Evolutionary conservation across 2,888 invertebrate species (phyloP).

Genomic region (Dinocampus coccinellae): DNA sequence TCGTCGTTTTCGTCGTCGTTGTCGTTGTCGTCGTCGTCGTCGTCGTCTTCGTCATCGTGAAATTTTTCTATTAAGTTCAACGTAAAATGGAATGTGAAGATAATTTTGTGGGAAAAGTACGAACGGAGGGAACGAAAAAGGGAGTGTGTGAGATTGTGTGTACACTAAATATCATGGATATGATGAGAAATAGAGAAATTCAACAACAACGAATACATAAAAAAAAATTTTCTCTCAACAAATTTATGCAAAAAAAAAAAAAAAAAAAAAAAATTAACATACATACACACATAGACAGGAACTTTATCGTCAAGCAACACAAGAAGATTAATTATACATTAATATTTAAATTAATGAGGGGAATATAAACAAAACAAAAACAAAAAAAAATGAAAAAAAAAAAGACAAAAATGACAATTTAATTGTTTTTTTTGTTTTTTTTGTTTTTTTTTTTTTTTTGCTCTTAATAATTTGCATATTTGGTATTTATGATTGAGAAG

Average conservation of each 20-base stretch:
- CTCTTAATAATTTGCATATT: neutral
- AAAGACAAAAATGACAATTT: neutral
- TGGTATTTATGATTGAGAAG: neutral
- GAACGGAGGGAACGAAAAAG: neutral
- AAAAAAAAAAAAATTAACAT: too few relatives aligned
- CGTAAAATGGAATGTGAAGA: slow-evolving; percentile 22
- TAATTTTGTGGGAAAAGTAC: neutral
- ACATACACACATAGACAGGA: neutral
- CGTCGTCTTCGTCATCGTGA: slow-evolving; percentile 30
- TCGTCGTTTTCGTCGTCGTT: slow-evolving; percentile 33
- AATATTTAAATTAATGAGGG: slow-evolving; percentile 1
- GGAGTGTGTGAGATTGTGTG: too few relatives aligned
- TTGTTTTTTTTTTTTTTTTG: neutral
- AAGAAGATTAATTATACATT: neutral
- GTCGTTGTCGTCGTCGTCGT: slow-evolving; percentile 36
- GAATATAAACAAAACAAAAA: neutral
- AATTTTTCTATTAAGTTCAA: neutral
- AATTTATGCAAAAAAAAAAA: neutral
- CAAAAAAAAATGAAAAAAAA: neutral
- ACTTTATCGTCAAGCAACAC: neutral
- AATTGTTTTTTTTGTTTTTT: neutral
- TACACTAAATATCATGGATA: too few relatives aligned
- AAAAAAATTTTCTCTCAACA: neutral
- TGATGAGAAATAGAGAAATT: neutral
- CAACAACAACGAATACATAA: neutral